Evolutionary conservation across 2,888 invertebrate genomes (phyloP).

Genomic region (Callyntrura sp.): DNA sequence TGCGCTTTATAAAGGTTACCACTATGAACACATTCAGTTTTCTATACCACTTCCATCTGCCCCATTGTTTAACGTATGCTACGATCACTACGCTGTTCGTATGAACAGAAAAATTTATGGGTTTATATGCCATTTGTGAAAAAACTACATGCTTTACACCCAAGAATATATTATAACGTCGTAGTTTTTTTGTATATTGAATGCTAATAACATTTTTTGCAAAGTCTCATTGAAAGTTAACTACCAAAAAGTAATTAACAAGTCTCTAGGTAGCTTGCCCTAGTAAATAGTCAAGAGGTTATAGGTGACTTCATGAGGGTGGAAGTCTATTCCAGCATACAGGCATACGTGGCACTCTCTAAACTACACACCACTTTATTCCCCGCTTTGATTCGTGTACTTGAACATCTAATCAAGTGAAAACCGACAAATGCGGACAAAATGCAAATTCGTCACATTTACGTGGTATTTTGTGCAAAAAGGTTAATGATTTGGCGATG

Average conservation of each 20-base stretch:
- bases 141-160: too few relatives aligned
- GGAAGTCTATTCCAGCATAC: background rate
- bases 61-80: too few relatives aligned
- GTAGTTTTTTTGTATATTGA: too few relatives aligned
- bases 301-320: background rate
- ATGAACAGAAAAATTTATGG: too few relatives aligned
- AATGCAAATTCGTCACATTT: background rate
- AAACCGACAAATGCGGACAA: conserved; percentile 3
- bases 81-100: too few relatives aligned
- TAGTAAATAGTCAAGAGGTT: background rate
- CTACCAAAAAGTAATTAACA: background rate
- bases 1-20: background rate
- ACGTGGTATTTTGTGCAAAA: background rate
- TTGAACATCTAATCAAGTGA: background rate
- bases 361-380: background rate
- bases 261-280: background rate
- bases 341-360: background rate
- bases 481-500: too few relatives aligned
- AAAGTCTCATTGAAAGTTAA: background rate
- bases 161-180: too few relatives aligned
- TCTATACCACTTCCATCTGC: too few relatives aligned
- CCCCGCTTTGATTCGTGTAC: background rate
- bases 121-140: too few relatives aligned
- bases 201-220: background rate
- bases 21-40: too few relatives aligned